Conservation (phyloP, 2,888 invertebrate species). For the Dexiosoma caninum region DNA sequence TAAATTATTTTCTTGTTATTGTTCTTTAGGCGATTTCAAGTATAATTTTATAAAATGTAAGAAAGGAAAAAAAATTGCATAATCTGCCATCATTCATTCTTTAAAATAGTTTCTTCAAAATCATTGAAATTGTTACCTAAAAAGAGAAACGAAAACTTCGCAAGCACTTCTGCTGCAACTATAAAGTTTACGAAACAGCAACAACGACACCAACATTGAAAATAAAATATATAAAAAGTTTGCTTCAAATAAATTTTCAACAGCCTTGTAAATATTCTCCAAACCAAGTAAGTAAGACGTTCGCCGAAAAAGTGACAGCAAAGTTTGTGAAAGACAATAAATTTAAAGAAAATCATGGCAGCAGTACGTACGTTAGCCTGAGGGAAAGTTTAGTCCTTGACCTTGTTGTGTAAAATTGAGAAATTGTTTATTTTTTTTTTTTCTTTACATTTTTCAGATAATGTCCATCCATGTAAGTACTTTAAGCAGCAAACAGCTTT, state of each 20-base stretch:
- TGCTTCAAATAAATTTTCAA: not conserved
- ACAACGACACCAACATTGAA: no score
- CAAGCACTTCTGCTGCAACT: not conserved
- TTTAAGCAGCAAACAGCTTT: no score
- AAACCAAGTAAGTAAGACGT: not conserved
- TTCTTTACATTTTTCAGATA: no score
- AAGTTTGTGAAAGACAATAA: no score
- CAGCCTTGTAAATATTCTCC: conserved; percentile 9
- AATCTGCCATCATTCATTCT: not conserved
- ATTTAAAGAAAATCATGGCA: no score
- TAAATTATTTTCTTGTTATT: not conserved
- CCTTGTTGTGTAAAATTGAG: not conserved
- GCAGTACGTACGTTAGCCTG: not conserved
- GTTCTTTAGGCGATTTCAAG: not conserved
- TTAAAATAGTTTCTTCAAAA: not conserved
- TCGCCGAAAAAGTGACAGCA: not conserved
- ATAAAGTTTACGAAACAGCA: not conserved
- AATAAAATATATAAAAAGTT: not conserved
- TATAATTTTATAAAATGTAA: not conserved
- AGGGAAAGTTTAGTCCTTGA: not conserved
- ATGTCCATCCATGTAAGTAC: no score
- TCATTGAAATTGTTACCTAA: not conserved
- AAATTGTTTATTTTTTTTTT: no score
- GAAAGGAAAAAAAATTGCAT: not conserved
- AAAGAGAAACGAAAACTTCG: not conserved